These are phyloP conservation scores for Nomada lathburiana DNA, from an alignment of 2,888 invertebrate genomes.

Conservation along the genomic window DNA sequence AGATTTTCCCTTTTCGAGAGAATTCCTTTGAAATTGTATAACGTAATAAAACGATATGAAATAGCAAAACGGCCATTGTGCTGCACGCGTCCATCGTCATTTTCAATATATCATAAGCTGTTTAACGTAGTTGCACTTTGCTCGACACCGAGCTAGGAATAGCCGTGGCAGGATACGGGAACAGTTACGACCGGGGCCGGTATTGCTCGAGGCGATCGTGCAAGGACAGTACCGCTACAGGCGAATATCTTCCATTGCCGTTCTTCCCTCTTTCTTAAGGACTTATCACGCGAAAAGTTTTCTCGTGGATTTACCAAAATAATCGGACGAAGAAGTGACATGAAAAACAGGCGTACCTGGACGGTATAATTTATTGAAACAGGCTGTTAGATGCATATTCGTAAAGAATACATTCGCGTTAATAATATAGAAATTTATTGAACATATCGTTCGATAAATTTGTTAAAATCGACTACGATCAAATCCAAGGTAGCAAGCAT, in stretches of 20 bases:
- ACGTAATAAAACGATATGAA: constrained; percentile 10
- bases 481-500: not conserved
- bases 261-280: constrained; percentile 59
- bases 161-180: constrained; percentile 76
- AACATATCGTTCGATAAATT: too few relatives aligned
- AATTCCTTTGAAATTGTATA: not conserved
- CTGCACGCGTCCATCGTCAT: constrained; percentile 26
- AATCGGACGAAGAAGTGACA: constrained; percentile 2
- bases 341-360: not conserved
- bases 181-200: constrained; percentile 73
- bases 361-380: not conserved
- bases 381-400: not conserved
- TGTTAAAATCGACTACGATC: not conserved
- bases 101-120: constrained; percentile 52
- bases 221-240: constrained; percentile 80
- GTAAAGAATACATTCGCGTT: too few relatives aligned
- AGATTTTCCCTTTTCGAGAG: not conserved
- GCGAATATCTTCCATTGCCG: constrained; percentile 67
- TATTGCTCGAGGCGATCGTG: constrained; percentile 76
- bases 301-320: constrained; percentile 43
- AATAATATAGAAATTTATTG: too few relatives aligned
- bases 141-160: constrained; percentile 67
- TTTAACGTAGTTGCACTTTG: constrained; percentile 53
- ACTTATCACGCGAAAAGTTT: constrained; percentile 60
- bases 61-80: constrained; percentile 1